Evolutionary conservation across 2,797 vertebrate species (phyloP), one percentile per base, ranked within the genome.

Genomic region (Aulostomus chinensis): DNA sequence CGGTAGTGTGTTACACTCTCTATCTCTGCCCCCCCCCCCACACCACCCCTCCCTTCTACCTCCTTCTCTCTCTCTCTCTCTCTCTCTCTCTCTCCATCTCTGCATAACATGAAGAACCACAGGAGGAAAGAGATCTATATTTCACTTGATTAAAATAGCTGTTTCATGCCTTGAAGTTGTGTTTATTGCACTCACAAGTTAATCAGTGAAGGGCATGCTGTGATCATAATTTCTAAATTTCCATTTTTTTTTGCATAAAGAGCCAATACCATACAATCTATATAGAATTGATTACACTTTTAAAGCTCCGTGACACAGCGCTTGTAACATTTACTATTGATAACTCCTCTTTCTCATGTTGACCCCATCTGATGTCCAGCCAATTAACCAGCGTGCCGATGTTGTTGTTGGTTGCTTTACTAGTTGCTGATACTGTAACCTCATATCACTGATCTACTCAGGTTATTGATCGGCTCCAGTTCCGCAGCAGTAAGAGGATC

Each of bases 401-500:
- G 73, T 63, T 73, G 28, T 31, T 20, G 35, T 6, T 20, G 60
- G 53, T 69, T 60, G 46, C 67, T n/a, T 60, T 50, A 57, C 63
- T 70, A 70, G 82, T 77, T 67, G 76, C 64, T 81, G 62, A 51
- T 87, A 86, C 84, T 86, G 88, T 88, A 88, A 87, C 85, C 86
- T 83, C 84, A 83, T 83, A 86, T 86, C 83, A 58, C 82, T 74
- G 83, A 86, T 87, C 82, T 73, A 53, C 85, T 89, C 79, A 12
- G 51, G 22, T 61, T 90, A 91, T 92, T 88, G 91, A 93, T 92
- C 83, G 83, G 50, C 76, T 72, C 80, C 74, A 54, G 70, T 75
- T 74, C 56, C 71, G 78, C 71, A 48, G 64, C 11, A 52, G 65
- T 68, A 76, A 81, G 80, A 81, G 73, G 83, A 89, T 89, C 85